phyloP scores from a whole-genome alignment of 1,140 invertebrate genomes.

The Melipona quadrifasciata region DNA sequence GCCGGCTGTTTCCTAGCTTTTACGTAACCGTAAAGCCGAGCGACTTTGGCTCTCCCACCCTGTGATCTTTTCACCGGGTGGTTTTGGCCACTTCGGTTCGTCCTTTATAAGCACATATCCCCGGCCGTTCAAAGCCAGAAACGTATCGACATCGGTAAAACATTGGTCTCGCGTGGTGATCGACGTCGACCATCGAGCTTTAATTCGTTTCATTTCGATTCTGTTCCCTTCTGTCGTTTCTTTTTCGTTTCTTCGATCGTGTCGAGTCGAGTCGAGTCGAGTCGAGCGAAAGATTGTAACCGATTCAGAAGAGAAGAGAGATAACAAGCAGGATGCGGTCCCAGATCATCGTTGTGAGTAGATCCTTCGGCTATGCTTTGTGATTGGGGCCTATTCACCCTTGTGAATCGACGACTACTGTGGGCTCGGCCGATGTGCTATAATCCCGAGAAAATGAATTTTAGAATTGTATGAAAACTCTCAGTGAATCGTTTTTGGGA shows the following conservation, averaged over 20 bases:
- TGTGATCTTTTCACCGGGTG: conserved; percentile 61
- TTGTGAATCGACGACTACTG: neutral
- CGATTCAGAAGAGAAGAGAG: neutral
- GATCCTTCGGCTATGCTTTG: neutral
- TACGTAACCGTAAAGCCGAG: conserved; percentile 71
- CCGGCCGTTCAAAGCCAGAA: conserved; percentile 71
- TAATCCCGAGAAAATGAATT: no score
- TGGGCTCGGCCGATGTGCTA: neutral
- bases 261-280: neutral
- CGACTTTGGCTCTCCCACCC: conserved; percentile 66
- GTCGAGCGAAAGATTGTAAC: neutral
- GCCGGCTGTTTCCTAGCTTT: conserved; percentile 64
- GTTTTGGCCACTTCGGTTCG: conserved; percentile 68
- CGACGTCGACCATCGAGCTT: neutral
- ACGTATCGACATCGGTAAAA: conserved; percentile 70
- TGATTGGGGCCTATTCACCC: neutral
- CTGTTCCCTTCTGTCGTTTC: neutral
- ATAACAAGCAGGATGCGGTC: conserved; percentile 68
- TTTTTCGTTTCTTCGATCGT: neutral
- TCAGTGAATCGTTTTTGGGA: neutral
- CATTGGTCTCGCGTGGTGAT: conserved; percentile 18
- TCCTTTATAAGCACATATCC: conserved; percentile 78
- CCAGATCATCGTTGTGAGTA: conserved; percentile 73
- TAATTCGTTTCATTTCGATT: neutral
- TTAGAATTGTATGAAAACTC: neutral